Percentiles rank a stretch among this genome's conserved stretches.
phyloP scores from a whole-genome alignment of 2,888 invertebrate species.

The Luperina testacea region DNA sequence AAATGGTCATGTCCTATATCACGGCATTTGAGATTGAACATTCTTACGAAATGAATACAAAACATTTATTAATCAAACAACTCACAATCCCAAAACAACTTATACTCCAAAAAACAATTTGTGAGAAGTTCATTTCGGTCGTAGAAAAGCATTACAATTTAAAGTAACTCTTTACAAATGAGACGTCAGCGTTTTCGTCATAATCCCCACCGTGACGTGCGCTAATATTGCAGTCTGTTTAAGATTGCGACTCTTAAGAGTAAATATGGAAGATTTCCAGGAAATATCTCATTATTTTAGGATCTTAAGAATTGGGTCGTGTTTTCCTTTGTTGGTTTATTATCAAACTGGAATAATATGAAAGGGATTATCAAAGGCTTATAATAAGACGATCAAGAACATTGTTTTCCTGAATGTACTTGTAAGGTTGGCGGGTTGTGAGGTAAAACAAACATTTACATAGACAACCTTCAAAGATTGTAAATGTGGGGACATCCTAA shows the following conservation, averaged over 20 bases:
- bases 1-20: no score
- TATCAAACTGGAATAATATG: constrained; percentile 21
- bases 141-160: constrained; percentile 36
- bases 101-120: constrained; percentile 13
- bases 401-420: neutral
- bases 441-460: neutral
- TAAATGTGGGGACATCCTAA: neutral
- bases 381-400: neutral
- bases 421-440: neutral
- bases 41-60: neutral
- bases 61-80: neutral
- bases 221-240: constrained; percentile 44
- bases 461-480: neutral
- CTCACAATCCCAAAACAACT: neutral
- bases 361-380: constrained; percentile 23
- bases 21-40: neutral
- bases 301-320: constrained; percentile 17
- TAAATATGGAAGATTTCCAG: constrained; percentile 26
- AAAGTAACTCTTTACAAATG: constrained; percentile 58
- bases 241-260: constrained; percentile 30
- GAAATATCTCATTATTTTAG: constrained; percentile 22
- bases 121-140: constrained; percentile 6
- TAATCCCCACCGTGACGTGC: constrained; percentile 46
- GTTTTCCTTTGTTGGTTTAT: constrained; percentile 18
- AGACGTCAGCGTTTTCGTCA: constrained; percentile 47